Conservation (phyloP, 2,888 invertebrate genomes). For the Tenthredo notha region DNA sequence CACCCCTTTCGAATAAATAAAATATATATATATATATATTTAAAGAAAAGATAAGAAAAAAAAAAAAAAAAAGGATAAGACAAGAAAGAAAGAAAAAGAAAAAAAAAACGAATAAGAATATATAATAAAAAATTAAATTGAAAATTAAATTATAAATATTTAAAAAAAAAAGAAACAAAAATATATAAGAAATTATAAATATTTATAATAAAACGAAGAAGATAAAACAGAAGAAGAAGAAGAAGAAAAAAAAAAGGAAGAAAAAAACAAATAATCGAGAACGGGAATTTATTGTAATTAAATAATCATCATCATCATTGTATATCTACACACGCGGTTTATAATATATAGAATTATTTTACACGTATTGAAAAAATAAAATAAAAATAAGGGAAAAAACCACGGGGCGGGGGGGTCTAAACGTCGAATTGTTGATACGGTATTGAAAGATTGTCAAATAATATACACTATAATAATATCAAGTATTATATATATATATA, state of each 20-base stretch:
- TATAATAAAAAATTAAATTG: no score
- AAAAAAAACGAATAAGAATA: no score
- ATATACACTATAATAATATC: neutral
- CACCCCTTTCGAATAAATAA: slow-evolving; percentile 26
- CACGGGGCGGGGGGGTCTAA: neutral
- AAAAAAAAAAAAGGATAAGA: neutral
- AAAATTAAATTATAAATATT: neutral
- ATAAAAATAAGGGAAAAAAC: neutral
- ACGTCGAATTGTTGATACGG: neutral
- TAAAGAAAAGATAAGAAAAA: neutral
- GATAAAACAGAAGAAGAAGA: slow-evolving; percentile 44
- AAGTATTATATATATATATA: no score
- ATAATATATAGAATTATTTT: neutral
- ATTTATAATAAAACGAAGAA: neutral
- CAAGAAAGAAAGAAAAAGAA: neutral
- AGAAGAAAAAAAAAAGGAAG: slow-evolving; percentile 37
- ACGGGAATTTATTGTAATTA: neutral
- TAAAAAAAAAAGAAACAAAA: slow-evolving; percentile 3
- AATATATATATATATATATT: neutral
- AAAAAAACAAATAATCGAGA: neutral
- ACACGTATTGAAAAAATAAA: neutral
- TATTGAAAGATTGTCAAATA: neutral
- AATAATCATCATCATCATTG: neutral
- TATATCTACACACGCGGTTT: neutral
- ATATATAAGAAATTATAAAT: neutral